Percentiles rank a stretch among this genome's conserved stretches.
These are phyloP conservation scores for Pomacea canaliculata DNA, from an alignment of 2,888 invertebrate genomes.

Conservation along the genomic window DNA sequence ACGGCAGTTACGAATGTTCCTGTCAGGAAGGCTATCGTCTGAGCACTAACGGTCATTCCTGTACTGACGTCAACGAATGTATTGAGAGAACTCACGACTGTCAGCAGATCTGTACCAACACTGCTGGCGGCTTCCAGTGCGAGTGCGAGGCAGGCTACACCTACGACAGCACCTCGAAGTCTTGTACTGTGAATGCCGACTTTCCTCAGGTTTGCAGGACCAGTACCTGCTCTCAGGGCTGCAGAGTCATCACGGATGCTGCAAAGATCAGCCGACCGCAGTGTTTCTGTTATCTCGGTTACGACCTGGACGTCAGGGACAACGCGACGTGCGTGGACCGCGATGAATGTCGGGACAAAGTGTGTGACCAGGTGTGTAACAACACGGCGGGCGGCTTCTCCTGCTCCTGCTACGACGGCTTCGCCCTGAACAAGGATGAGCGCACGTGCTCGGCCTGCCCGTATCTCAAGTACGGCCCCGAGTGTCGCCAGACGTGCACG, in stretches of 20 bases:
- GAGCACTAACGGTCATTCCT: slow-evolving; percentile 1
- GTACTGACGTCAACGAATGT: slow-evolving; percentile 13
- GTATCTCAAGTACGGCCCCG: slow-evolving; percentile 1
- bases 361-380: slow-evolving; percentile 17
- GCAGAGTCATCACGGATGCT: neutral
- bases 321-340: neutral
- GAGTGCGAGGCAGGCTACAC: neutral
- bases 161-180: neutral
- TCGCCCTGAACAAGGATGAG: slow-evolving; percentile 7
- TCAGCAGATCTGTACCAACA: slow-evolving; percentile 15
- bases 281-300: neutral
- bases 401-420: slow-evolving; percentile 14
- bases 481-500: slow-evolving; percentile 7
- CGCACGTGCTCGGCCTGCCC: slow-evolving; percentile 9
- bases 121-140: slow-evolving; percentile 15
- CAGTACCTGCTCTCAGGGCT: neutral
- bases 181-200: neutral
- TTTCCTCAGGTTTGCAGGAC: neutral
- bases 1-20: slow-evolving; percentile 64
- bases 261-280: neutral
- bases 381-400: slow-evolving; percentile 11
- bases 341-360: neutral
- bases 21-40: slow-evolving; percentile 55
- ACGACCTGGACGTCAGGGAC: neutral
- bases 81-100: neutral